Conservation (phyloP, 2,888 invertebrate genomes). For the Chironomus tentans region DNA sequence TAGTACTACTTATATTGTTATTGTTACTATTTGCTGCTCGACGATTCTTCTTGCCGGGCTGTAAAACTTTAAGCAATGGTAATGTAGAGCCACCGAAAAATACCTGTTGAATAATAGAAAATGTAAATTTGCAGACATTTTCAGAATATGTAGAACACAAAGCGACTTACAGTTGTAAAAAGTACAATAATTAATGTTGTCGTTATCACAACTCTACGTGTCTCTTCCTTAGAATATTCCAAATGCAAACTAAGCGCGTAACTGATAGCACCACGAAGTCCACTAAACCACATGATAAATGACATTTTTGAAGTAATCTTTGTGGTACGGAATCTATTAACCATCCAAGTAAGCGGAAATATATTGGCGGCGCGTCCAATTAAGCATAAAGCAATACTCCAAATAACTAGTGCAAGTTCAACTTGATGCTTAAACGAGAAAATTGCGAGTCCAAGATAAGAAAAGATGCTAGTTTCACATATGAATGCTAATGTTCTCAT, state of each 20-base stretch:
- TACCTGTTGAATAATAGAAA: background rate
- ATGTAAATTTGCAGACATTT: background rate
- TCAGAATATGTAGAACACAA: too few species aligned
- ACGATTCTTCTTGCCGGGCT: conserved; percentile 42
- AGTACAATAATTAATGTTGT: conserved; percentile 96
- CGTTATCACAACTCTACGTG: conserved; percentile 91
- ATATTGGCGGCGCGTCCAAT: conserved; percentile 94
- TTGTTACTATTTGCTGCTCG: background rate
- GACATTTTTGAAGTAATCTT: conserved; percentile 98
- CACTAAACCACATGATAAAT: conserved; percentile 99
- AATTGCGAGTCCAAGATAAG: conserved; percentile 65
- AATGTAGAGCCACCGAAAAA: conserved; percentile 91
- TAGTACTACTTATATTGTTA: background rate
- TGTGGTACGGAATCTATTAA: conserved; percentile 94
- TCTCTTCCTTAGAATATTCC: conserved; percentile 80
- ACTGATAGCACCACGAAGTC: conserved; percentile 92
- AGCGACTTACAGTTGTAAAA: conserved; percentile 75
- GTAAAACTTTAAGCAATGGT: conserved; percentile 88
- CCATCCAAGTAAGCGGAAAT: conserved; percentile 85
- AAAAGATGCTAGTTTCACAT: conserved; percentile 97
- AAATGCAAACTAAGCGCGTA: conserved; percentile 95
- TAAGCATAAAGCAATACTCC: conserved; percentile 87
- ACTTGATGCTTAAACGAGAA: conserved; percentile 92
- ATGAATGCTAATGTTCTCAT: conserved; percentile 96
- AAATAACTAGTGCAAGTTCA: conserved; percentile 83